phyloP scores from a whole-genome alignment of 2,113 vertebrate species.

The Passer montanus region DNA sequence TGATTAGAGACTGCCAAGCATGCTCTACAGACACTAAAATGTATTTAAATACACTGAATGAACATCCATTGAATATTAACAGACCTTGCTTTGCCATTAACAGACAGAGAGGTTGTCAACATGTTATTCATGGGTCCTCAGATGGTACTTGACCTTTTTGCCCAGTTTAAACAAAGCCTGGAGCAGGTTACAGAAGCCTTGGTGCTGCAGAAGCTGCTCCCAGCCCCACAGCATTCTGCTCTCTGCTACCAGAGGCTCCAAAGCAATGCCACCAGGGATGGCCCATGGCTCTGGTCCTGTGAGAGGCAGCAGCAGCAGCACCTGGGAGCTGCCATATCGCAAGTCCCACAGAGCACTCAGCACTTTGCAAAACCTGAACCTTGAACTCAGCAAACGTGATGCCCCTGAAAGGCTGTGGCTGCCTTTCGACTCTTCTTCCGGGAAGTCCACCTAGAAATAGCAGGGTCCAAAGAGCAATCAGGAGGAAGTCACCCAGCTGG shows the following conservation, averaged over 20 bases:
- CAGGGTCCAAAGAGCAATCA: background rate
- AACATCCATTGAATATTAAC: constrained; percentile 63
- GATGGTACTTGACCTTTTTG: constrained; percentile 47
- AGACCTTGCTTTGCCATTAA: constrained; percentile 61
- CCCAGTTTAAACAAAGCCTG: constrained; percentile 26
- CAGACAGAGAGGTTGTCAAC: constrained; percentile 48
- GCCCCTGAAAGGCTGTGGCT: background rate
- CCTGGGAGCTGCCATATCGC: background rate
- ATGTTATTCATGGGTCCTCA: constrained; percentile 49
- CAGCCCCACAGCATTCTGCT: background rate
- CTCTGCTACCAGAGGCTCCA: background rate
- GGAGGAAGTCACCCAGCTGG: background rate
- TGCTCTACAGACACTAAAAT: constrained; percentile 51
- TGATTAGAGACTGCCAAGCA: constrained; percentile 35
- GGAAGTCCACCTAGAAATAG: background rate
- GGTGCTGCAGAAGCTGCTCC: background rate
- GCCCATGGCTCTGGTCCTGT: accelerated
- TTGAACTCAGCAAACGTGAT: background rate
- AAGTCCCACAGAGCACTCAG: background rate
- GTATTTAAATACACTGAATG: constrained; percentile 63
- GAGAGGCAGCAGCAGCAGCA: background rate
- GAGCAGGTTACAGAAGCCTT: background rate
- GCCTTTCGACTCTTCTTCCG: background rate
- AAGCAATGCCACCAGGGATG: background rate
- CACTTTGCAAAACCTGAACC: constrained; percentile 15